phyloP scores from a whole-genome alignment of 2,113 vertebrate genomes.

The Thinocorus orbignyianus region DNA sequence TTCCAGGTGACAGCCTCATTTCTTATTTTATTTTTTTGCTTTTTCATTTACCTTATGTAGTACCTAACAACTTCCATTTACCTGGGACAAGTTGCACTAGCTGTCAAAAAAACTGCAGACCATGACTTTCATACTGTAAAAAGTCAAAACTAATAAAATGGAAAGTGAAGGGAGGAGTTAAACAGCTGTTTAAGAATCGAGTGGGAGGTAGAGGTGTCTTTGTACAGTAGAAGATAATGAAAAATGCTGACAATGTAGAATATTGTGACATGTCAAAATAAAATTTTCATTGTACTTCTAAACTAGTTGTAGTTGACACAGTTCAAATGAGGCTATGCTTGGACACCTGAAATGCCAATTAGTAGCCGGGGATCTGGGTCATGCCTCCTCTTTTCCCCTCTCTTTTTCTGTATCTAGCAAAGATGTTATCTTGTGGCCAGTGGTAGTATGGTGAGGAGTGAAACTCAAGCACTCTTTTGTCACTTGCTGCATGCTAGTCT shows the following conservation, averaged over 20 bases:
- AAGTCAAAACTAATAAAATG: background rate
- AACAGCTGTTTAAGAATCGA: background rate
- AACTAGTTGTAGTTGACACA: background rate
- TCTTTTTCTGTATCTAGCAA: background rate
- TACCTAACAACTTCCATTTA: background rate
- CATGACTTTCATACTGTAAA: background rate
- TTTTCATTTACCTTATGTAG: background rate
- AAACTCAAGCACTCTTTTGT: background rate
- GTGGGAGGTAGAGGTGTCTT: background rate
- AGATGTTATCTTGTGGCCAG: background rate
- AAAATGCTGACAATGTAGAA: background rate
- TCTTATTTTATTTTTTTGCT: background rate
- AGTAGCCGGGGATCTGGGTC: background rate
- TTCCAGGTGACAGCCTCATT: accelerated
- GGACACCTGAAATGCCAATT: background rate
- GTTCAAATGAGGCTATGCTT: background rate
- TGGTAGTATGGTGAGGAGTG: no score
- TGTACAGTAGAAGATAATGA: background rate
- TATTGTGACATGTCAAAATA: background rate
- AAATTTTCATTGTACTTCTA: background rate
- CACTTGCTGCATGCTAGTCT: background rate
- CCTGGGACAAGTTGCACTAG: background rate
- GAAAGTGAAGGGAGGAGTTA: background rate
- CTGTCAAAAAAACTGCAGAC: background rate
- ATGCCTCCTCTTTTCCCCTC: background rate